Conservation (phyloP, 2,888 invertebrate species). For the Caenorhabditis wallacei region DNA sequence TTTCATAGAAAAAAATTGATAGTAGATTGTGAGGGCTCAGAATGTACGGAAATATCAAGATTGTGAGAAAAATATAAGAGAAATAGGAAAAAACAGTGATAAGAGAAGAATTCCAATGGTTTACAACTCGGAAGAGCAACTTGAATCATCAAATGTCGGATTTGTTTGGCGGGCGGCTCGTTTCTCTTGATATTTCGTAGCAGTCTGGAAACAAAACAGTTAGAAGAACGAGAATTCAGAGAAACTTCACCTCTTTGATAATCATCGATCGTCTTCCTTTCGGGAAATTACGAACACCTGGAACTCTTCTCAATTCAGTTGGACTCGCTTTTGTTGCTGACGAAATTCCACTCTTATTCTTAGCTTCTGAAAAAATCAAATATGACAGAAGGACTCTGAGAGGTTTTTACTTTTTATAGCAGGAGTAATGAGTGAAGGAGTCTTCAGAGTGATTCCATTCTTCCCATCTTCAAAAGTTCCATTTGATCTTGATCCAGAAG, state of each 20-base stretch:
- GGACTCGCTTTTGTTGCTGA: conserved; percentile 58
- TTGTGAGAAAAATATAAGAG: neutral
- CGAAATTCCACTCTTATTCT: conserved; percentile 55
- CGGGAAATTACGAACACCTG: conserved; percentile 72
- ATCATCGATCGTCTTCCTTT: conserved; percentile 71
- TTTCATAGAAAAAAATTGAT: conserved; percentile 1
- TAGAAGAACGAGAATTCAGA: neutral
- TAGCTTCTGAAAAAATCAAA: conserved; percentile 37
- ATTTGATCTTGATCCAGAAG: conserved; percentile 7
- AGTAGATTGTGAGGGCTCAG: conserved; percentile 8
- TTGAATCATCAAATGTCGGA: conserved; percentile 42
- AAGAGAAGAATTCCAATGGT: neutral
- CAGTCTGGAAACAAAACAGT: conserved; percentile 25
- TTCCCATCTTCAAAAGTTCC: conserved; percentile 11
- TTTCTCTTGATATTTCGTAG: conserved; percentile 25
- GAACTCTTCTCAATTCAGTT: conserved; percentile 62
- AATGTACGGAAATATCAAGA: neutral
- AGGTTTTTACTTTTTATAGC: conserved; percentile 35
- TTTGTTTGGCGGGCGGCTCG: conserved; percentile 10
- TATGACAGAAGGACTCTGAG: neutral
- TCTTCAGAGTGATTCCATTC: conserved; percentile 32
- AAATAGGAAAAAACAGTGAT: conserved; percentile 5
- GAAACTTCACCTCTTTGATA: conserved; percentile 64
- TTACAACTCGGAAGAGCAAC: conserved; percentile 43
- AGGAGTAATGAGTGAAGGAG: conserved; percentile 12